Base-by-base conservation (phyloP, 2,113 vertebrate genomes). In the Sapayoa aenigma region DNA sequence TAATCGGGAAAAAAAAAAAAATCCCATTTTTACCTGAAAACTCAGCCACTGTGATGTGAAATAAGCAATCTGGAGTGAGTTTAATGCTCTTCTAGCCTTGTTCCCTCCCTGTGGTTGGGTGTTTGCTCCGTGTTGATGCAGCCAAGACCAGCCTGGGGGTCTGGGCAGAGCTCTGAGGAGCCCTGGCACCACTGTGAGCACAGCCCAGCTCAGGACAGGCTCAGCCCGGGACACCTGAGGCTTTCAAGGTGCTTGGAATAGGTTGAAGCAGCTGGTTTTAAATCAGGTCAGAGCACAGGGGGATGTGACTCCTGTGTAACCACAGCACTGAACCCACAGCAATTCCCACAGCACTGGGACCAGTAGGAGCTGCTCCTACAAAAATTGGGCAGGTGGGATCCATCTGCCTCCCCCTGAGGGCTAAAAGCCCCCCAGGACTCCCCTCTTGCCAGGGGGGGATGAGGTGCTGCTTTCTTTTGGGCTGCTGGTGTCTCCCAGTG, bases 181-280 rank as follows among this genome's bases (percentile, higher is more conserved):
- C 58, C 27, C 67, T 50, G 56, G 22, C 75, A 89, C 65, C 47
- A 62, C 33, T 39, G 31, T 3, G 41, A 44, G n/a, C 12, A 67
- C 2, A 9, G 44, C 17, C 30, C 20, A 4, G 15, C 42, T 14
- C 11, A 31, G 53, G 52, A 1, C 17, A 65, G 30, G 41, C 23
- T 47, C 62, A 49, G 15, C 31, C 10, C 19, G 50, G 39, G 35
- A 13, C 49, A 35, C 5, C 44, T 21, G 58, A 9, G 35, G 27
- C 46, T 6, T 50, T 7, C 55, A 35, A 69, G 77, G 24, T 31
- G 37, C 33, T 66, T 1, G 0, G 37, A 37, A 20, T 0, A 14
- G 56, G 21, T 12, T 59, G 77, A 17, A 33, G 58, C 23, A 93
- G 47, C 28, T 49, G 21, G 35, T 60, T 74, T 71, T 9, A 6